Conservation (phyloP, 2,888 invertebrate genomes). For the Eulithis prunata region DNA sequence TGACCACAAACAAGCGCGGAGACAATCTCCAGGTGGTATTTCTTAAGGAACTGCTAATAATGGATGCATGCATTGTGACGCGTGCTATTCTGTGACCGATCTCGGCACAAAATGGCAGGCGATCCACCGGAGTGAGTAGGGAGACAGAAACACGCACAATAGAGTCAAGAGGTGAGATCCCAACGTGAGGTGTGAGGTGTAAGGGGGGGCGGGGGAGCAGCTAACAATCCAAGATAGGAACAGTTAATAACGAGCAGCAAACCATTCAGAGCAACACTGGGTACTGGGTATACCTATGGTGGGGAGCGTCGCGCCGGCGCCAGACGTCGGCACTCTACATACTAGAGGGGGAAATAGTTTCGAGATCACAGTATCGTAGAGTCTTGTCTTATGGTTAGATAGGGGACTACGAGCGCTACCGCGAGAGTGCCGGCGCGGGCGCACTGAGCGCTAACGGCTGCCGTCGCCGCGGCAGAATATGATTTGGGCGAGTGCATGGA, state of each 20-base stretch:
- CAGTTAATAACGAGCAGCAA: slow-evolving; percentile 83
- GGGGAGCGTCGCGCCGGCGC: slow-evolving; percentile 59
- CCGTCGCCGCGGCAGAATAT: slow-evolving; percentile 87
- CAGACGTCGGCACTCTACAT: slow-evolving; percentile 60
- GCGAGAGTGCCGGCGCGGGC: slow-evolving; percentile 54
- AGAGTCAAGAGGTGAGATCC: slow-evolving; percentile 60
- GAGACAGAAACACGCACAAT: slow-evolving; percentile 57
- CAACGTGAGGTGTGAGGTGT: slow-evolving; percentile 53
- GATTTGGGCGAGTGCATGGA: slow-evolving; percentile 90
- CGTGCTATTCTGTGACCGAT: slow-evolving; percentile 51
- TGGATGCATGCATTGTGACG: slow-evolving; percentile 72
- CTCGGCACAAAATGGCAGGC: slow-evolving; percentile 53
- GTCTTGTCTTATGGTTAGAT: slow-evolving; percentile 74
- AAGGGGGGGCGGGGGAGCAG: slow-evolving; percentile 52
- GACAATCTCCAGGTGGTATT: slow-evolving; percentile 73
- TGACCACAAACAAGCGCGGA: slow-evolving; percentile 36
- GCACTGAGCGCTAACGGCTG: slow-evolving; percentile 80
- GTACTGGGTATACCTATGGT: slow-evolving; percentile 77
- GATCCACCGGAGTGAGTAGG: slow-evolving; percentile 46
- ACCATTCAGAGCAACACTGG: slow-evolving; percentile 77
- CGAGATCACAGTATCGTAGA: slow-evolving; percentile 77
- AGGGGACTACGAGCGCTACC: slow-evolving; percentile 60
- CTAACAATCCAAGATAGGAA: slow-evolving; percentile 70
- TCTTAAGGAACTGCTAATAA: slow-evolving; percentile 65
- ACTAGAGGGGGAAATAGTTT: slow-evolving; percentile 71